A percentile compares a stretch with the other conserved stretches of the same genome.
Conservation (phyloP, 1,140 invertebrate genomes). For the Cherax quadricarinatus region DNA sequence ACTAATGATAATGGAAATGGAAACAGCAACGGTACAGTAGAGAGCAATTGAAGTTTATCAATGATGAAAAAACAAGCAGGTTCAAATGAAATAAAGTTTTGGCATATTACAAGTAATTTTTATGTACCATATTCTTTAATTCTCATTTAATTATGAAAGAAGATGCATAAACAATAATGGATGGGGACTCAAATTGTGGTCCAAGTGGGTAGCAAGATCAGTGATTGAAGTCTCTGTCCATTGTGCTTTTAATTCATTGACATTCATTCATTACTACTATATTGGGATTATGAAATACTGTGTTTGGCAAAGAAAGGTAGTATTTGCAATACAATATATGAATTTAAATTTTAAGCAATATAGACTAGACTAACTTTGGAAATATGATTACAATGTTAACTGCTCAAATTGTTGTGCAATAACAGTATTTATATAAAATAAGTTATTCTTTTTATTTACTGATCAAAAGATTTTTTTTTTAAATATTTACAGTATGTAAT, state of each 20-base stretch:
- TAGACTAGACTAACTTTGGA: no score
- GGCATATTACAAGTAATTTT: background rate
- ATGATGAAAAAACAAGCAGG: background rate
- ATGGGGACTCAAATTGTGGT: no score
- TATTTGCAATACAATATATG: no score
- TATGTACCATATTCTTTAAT: background rate
- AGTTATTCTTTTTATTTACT: background rate
- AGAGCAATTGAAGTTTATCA: slow-evolving; percentile 40
- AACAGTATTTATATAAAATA: background rate
- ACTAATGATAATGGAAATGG: slow-evolving; percentile 51
- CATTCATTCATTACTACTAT: no score
- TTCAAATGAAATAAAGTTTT: background rate
- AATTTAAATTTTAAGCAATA: no score
- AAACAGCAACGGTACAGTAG: slow-evolving; percentile 58
- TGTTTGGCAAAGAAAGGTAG: background rate
- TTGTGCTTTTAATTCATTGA: no score
- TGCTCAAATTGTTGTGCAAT: no score
- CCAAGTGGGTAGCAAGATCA: no score
- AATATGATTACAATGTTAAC: no score
- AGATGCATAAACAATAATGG: no score
- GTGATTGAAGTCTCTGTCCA: no score
- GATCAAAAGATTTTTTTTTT: background rate
- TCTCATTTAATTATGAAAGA: no score
- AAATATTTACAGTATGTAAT: background rate
- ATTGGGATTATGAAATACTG: background rate